These are phyloP conservation scores for Andinoacara biseriatus DNA, from an alignment of 2,113 vertebrate species.

Conservation along the genomic window DNA sequence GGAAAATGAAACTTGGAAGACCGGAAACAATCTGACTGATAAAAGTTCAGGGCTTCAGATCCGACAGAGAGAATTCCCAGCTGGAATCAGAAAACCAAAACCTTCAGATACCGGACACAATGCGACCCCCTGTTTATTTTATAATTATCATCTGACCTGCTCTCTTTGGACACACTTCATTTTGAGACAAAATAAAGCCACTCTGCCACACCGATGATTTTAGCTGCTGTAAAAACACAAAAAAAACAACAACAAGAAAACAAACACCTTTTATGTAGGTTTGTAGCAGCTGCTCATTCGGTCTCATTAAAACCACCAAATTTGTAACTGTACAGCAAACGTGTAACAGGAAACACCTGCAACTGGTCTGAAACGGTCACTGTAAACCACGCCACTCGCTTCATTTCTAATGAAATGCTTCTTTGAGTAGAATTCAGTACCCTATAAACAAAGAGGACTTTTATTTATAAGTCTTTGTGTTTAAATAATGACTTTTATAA, in stretches of 20 bases:
- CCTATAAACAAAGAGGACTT: neutral
- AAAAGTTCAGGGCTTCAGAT: too few relatives aligned
- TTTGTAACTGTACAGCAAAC: neutral
- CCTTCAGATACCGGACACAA: neutral
- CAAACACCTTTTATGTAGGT: neutral
- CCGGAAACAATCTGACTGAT: too few relatives aligned
- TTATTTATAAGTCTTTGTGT: neutral
- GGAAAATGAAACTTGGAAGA: too few relatives aligned
- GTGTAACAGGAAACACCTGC: neutral
- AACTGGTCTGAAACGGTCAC: neutral
- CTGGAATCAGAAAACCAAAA: too few relatives aligned
- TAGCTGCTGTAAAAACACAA: neutral
- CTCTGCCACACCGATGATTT: neutral
- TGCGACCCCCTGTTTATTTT: neutral
- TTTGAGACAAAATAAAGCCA: neutral
- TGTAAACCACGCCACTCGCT: neutral
- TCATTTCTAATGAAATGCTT: neutral
- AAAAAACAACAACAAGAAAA: neutral
- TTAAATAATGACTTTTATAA: neutral
- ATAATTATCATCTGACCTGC: neutral
- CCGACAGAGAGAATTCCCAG: too few relatives aligned
- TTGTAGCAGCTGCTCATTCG: too few relatives aligned
- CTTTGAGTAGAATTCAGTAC: neutral
- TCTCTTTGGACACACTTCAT: neutral
- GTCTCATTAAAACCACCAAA: neutral